Evolutionary conservation across 2,888 invertebrate genomes (phyloP), one percentile per base, ranked within the genome.

Genomic region (Coleophora deauratella): DNA sequence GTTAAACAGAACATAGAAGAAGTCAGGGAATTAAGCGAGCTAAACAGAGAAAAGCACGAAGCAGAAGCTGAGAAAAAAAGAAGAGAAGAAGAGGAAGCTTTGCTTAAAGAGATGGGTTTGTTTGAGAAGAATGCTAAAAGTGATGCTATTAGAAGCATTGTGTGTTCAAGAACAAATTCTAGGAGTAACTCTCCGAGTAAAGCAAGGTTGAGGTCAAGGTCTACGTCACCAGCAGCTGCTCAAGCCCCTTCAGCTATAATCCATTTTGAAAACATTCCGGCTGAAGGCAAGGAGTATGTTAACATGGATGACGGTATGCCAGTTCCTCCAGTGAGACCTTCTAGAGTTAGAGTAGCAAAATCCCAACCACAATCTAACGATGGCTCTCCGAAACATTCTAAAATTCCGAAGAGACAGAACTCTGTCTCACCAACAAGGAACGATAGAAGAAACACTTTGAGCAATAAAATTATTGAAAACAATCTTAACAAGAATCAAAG

Each of bases 1-100:
- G 61, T 86, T 0, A 80, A 79, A 63, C 77, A 85, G 54, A 86
- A 86, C 46, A 87, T 81, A 43, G 75, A 85, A 62, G 86, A 77
- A 60, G 56, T 86, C 3, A 73, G 82, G 67, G 86, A 74, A 57
- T 44, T 82, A 6, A 86, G 86, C 45, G 82, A 86, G 48, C 50
- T 86, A 7, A 87, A 87, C 47, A 77, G 82, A 67, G 86, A 87
- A 53, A 78, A 73, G 41, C 72, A 86, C 36, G 81, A 81, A 62
- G 81, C 78, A 8, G 76, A 84, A 53, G 81, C 81, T 35, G 84
- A 86, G 37, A 62, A 55, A 38, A 80, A 64, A 44, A 77, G 69
- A 54, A 55, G 59, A 51, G 78, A 80, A 52, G 86, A 86, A 67
- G 86, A 86, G 62, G 72, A 78, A 50, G 84, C 82, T 8, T 55